These are phyloP conservation scores for Macrosoma leucophasiata DNA, from an alignment of 2,888 invertebrate genomes.

Conservation along the genomic window DNA sequence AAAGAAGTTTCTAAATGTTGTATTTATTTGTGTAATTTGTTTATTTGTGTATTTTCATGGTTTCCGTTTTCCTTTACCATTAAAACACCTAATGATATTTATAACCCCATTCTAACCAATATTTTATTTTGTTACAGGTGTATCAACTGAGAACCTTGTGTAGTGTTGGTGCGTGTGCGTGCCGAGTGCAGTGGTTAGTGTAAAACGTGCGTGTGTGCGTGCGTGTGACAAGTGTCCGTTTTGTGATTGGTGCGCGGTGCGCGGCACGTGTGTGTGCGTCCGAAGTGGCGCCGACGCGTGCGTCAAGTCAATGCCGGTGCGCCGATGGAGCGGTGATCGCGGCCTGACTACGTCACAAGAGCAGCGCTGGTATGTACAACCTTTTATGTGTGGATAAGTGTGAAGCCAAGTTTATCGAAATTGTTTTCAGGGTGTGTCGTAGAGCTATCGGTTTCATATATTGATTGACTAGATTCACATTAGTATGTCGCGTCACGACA, in stretches of 20 bases:
- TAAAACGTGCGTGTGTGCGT: constrained; percentile 32
- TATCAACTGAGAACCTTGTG: constrained; percentile 34
- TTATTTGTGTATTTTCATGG: too few relatives aligned
- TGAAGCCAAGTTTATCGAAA: background rate
- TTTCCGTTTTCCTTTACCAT: too few relatives aligned
- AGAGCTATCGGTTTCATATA: too few relatives aligned
- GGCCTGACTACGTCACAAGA: constrained; percentile 61
- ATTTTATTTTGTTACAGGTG: constrained; percentile 51
- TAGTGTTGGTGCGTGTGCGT: constrained; percentile 25
- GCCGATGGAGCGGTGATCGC: constrained; percentile 74
- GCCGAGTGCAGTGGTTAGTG: constrained; percentile 31
- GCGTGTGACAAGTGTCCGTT: constrained; percentile 29
- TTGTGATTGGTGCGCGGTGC: too few relatives aligned
- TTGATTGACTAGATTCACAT: too few relatives aligned
- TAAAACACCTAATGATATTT: too few relatives aligned
- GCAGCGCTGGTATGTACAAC: constrained; percentile 72
- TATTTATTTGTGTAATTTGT: too few relatives aligned
- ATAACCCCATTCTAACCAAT: constrained; percentile 6
- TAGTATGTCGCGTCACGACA: too few relatives aligned
- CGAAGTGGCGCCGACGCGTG: constrained; percentile 56
- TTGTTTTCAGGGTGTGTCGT: too few relatives aligned
- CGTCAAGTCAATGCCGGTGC: constrained; percentile 66
- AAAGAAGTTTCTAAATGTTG: too few relatives aligned
- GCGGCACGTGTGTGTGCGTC: constrained; percentile 38
- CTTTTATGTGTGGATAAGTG: background rate